phyloP scores from a whole-genome alignment of 35 echinoderm and acorn worm species.

The Apostichopus californicus region DNA sequence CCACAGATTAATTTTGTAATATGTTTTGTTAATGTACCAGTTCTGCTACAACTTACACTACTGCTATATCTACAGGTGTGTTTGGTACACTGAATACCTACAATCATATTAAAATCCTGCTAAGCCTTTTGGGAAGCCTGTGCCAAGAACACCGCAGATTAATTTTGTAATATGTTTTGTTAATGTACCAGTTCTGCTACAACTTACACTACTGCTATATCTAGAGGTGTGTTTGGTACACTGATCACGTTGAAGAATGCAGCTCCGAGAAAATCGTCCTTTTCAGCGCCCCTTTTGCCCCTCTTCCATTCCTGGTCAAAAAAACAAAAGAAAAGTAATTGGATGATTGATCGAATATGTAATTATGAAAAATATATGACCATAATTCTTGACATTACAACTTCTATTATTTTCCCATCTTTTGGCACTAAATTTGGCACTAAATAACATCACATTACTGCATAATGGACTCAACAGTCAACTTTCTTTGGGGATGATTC shows the following conservation, averaged over 20 bases:
- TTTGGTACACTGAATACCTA: neutral
- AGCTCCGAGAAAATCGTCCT: conserved; percentile 90
- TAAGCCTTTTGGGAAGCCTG: no score
- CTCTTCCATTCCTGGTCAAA: conserved; percentile 80
- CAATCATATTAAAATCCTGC: no score
- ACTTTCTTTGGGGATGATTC: neutral
- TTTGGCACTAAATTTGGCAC: neutral
- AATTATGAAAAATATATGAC: no score
- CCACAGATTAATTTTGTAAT: no score
- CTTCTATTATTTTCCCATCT: no score
- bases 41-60: neutral
- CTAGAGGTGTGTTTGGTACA: conserved; percentile 70
- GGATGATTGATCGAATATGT: no score
- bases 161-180: no score
- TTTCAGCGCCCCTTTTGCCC: conserved; percentile 95
- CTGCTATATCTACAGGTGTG: neutral
- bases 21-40: no score
- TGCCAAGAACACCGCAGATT: no score
- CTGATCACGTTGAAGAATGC: conserved; percentile 78
- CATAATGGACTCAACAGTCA: no score
- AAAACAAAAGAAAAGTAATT: neutral
- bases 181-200: neutral
- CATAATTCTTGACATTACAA: no score
- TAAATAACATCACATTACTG: no score
- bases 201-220: conserved; percentile 27